A percentile compares a stretch with the other conserved stretches of the same genome.
Evolutionary conservation across 2,888 invertebrate species (phyloP).

Genomic region (Epirrhoe alternata): DNA sequence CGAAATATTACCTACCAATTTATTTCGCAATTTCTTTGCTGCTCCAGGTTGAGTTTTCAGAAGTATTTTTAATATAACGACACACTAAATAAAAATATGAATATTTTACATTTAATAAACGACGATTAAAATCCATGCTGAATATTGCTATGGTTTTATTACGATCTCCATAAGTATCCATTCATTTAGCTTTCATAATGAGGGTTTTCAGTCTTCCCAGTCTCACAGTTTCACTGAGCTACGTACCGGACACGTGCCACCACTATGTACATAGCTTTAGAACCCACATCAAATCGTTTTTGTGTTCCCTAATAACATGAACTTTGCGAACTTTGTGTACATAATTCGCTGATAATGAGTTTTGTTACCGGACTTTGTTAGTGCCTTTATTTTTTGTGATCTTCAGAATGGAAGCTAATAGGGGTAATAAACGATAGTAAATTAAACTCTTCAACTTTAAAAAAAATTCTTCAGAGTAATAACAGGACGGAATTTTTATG

Average conservation of each 20-base stretch:
- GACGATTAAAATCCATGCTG: no score
- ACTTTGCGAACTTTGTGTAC: conserved; percentile 33
- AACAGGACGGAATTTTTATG: background rate
- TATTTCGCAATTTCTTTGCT: no score
- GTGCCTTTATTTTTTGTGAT: conserved; percentile 22
- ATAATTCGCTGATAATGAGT: conserved; percentile 35
- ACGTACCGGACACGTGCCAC: background rate
- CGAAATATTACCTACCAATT: no score
- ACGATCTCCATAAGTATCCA: no score
- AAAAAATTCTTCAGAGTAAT: background rate
- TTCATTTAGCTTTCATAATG: no score
- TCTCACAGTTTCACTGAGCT: background rate
- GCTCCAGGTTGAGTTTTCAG: no score
- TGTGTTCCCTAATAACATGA: conserved; percentile 38
- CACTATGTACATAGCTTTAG: conserved; percentile 26
- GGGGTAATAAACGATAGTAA: background rate
- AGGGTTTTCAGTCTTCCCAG: background rate
- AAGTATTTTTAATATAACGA: no score
- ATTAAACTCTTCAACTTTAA: background rate
- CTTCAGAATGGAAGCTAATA: conserved; percentile 9
- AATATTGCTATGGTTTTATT: no score
- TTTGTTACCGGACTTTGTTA: conserved; percentile 30
- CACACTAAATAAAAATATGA: no score
- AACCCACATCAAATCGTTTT: conserved; percentile 45
- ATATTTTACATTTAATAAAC: no score